Base-by-base conservation (phyloP, 1,140 invertebrate species). In the Archivesica marissinica region DNA sequence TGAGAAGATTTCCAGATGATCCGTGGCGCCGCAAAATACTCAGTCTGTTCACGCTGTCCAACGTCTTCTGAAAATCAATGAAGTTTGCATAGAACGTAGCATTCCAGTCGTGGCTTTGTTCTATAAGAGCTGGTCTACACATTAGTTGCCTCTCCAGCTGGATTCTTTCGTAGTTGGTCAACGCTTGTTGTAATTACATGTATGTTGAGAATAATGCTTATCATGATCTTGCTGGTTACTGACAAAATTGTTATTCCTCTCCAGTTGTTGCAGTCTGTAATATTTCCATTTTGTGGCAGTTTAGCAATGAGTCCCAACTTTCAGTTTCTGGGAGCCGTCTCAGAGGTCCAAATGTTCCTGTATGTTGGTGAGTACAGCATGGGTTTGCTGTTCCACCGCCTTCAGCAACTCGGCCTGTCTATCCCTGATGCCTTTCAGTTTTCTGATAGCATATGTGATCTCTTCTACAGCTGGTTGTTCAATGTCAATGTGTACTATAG, bases 61-160 rank as follows among this genome's bases (percentile, higher is more conserved):
- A 89, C 0, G 86, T 77, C 64, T 87, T 85, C 23, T 38, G n/a
- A 61, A 85, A 87, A 61, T 87, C 80, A 15, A 87, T 52, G 54
- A 87, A 87, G 30, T 23, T 41, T 1, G 35, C 54, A 6, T 68
- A 78, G 0, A 84, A 50, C 28, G 30, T 23, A 23, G 47, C 35
- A 4, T 84, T 78, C 72, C 66, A 78, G 70, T 87, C 74, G n/a
- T 66, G 44, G 50, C 2, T 56, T 47, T 84, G 81, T 47, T 87
- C 80, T 2, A 84, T 9, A 25, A 87, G 28, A 86, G 76, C 17
- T 83, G 68, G 23, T 86, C 78, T 4, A 64, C 56, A 44, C 79
- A 84, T 4, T 47, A 78, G 50, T 66, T 77, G 13, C 75, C 59
- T 47, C 30, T 84, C 72, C 86, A 39, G 74, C 74, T 44, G 84